Conservation (phyloP, 2,797 vertebrate genomes). For the Myotis planiceps region DNA sequence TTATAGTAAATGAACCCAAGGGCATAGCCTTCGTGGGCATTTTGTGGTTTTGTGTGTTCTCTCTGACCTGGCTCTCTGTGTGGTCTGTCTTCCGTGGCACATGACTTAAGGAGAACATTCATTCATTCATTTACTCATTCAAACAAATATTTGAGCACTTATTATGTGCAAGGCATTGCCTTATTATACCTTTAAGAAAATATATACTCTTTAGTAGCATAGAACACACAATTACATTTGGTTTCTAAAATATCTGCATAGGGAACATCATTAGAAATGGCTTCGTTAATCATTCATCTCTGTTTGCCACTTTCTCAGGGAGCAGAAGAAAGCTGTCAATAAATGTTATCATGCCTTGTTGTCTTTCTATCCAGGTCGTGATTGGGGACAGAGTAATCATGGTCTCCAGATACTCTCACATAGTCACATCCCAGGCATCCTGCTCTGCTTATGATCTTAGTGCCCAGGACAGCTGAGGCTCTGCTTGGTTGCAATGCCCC, state of each 20-base stretch:
- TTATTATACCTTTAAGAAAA: neutral
- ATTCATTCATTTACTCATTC: neutral
- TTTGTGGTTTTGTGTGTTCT: neutral
- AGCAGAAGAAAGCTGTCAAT: neutral
- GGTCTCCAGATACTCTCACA: neutral
- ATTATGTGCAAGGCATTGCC: neutral
- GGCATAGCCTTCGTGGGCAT: neutral
- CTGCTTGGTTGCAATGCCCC: neutral
- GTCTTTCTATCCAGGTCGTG: neutral
- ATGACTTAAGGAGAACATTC: neutral
- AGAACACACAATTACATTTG: neutral
- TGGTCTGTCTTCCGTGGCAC: neutral
- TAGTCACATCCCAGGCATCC: neutral
- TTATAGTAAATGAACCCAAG: neutral
- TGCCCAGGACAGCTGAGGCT: neutral
- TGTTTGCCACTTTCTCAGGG: neutral
- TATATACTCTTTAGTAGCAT: neutral
- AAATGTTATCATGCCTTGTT: neutral
- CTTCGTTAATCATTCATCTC: neutral
- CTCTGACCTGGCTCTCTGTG: neutral
- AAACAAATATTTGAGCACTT: neutral
- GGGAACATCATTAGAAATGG: neutral
- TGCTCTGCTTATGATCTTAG: neutral
- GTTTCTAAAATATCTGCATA: neutral
- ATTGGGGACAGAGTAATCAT: neutral